These are phyloP conservation scores for Ochropleura plecta DNA, from an alignment of 2,888 invertebrate genomes.

Conservation along the genomic window DNA sequence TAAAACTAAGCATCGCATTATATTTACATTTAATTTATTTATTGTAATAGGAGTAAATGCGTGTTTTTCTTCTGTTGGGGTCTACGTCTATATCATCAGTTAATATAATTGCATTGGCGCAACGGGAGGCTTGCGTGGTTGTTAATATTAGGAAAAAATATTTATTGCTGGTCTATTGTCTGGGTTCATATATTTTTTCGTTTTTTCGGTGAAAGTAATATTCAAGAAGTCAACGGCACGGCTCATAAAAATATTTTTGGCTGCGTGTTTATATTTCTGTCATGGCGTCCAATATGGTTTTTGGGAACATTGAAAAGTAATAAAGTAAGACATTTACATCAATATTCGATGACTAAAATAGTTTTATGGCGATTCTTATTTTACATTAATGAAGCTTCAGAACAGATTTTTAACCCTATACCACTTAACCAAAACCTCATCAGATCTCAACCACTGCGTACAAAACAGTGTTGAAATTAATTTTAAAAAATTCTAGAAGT, in stretches of 20 bases:
- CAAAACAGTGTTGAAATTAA: neutral
- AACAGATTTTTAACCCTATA: neutral
- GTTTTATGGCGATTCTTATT: conserved; percentile 17
- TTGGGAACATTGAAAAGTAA: conserved; percentile 15
- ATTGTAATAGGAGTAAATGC: conserved; percentile 4
- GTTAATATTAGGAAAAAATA: conserved; percentile 51
- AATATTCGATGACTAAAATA: neutral
- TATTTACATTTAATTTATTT: conserved; percentile 9
- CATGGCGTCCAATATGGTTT: conserved; percentile 34
- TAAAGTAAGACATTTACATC: conserved; percentile 26
- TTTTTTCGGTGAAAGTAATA: conserved; percentile 37
- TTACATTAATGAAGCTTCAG: neutral
- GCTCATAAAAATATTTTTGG: conserved; percentile 29
- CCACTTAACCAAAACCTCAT: neutral
- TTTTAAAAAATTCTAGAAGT: neutral
- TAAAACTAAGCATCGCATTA: neutral
- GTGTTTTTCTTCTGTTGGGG: conserved; percentile 4
- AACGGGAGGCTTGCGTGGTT: conserved; percentile 48
- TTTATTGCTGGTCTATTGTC: conserved; percentile 42
- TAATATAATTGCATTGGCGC: conserved; percentile 32
- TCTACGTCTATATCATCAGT: neutral
- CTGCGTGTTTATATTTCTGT: conserved; percentile 33
- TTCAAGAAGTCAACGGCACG: conserved; percentile 26
- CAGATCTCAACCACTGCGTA: neutral
- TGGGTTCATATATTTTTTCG: conserved; percentile 9